Percentiles rank a stretch among this genome's conserved stretches.
Evolutionary conservation across 2,113 vertebrate genomes (phyloP).

Genomic region (Reinhardtius hippoglossoides): DNA sequence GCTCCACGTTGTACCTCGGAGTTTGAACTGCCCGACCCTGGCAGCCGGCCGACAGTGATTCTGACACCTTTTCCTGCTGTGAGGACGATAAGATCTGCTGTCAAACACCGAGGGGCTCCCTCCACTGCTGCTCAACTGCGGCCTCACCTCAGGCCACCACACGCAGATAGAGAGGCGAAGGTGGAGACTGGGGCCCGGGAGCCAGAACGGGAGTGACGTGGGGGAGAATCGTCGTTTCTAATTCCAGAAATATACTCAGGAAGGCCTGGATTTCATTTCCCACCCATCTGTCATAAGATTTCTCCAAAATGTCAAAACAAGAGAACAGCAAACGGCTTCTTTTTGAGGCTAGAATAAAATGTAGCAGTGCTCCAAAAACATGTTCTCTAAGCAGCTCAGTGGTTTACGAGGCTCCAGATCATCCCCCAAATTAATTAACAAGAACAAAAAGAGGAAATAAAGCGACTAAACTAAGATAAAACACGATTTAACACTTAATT

Average conservation of each 20-base stretch:
- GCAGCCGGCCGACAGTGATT: constrained; percentile 1
- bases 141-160: constrained; percentile 19
- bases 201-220: constrained; percentile 19
- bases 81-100: constrained; percentile 59
- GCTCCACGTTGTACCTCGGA: constrained; percentile 27
- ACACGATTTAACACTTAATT: background rate
- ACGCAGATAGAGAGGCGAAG: background rate
- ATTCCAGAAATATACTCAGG: too few species aligned
- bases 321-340: too few species aligned
- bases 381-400: too few species aligned
- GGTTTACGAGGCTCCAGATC: too few species aligned
- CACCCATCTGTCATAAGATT: too few species aligned
- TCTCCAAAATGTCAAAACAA: too few species aligned
- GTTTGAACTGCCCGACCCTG: constrained; percentile 32
- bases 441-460: background rate
- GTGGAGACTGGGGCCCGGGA: background rate
- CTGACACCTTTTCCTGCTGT: constrained; percentile 26
- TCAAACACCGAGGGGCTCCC: constrained; percentile 22
- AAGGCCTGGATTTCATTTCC: too few species aligned
- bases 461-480: background rate
- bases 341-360: too few species aligned
- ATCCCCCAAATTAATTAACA: too few species aligned
- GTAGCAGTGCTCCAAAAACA: too few species aligned
- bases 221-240: too few species aligned
- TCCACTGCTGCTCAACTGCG: constrained; percentile 36